Base-by-base conservation (phyloP, 2,797 vertebrate species). In the Erpetoichthys calabaricus region DNA sequence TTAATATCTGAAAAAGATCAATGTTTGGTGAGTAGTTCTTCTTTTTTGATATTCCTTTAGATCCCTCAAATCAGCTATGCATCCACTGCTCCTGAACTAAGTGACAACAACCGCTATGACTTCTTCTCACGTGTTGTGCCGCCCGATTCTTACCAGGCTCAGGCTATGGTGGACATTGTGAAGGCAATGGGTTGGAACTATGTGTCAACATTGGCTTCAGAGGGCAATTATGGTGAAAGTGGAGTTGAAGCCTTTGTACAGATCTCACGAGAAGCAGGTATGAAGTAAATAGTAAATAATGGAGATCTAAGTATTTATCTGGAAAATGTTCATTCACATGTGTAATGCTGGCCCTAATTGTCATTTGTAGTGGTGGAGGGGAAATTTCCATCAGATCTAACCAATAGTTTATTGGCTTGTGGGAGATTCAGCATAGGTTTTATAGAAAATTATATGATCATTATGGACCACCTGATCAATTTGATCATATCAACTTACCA, bases 21-120 rank as follows among this genome's bases (percentile, higher is more conserved):
- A 51, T 3, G 50, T 3, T 3, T 51, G 9, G 3, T 4, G 50
- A 3, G 50, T 9, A 9, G 41, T 51, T 9, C 50, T 25, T 9
- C 50, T 25, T 51, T 9, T 9, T 4, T 9, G 9, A 9, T 9
- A n/a, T 51, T 68, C 53, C 60, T 62, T 58, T 75, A 96, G 91
- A 90, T 96, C 56, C 92, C 92, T 1, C 92, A 96, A 82, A 92
- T 96, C 78, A 94, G 91, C 73, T 94, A 96, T 0, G 91, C 92
- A 51, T 94, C 91, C 65, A 94, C 92, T 0, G 90, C 91, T 0
- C 90, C 92, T 0, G 91, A 96, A 71, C 86, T 94, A 65, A 93
- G 89, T 0, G 91, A 94, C 69, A 88, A 90, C 42, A 91, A 86
- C 3, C 83, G 91, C 0, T 96, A 91, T 0, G 91, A 93, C 68